Evolutionary conservation across 2,113 vertebrate species (phyloP), one percentile per base, ranked within the genome.

Genomic region (Microcebus ravelobensis): DNA sequence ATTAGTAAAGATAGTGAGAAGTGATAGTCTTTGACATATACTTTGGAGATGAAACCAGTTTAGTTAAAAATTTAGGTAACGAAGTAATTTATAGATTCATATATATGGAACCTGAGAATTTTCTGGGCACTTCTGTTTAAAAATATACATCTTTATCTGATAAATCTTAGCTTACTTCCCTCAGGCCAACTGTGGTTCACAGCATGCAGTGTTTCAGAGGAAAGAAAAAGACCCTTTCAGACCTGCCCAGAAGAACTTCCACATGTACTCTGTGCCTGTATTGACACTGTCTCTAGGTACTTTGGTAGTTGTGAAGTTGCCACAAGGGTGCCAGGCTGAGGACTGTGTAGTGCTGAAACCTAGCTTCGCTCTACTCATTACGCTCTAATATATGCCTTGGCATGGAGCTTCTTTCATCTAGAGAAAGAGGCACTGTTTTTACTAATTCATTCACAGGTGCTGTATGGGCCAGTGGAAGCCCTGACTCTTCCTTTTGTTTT

Each of bases 41-140:
- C 63, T 88, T 96, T 76, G 12, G 73, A 52, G 34, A 74, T 94
- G 63, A 92, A 55, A 15, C 83, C 71, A 55, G 92, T 91, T 94
- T 55, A 87, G 45, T 88, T 84, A 94, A 89, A 92, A 89, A 61
- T 74, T 55, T 85, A 94, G 11, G 18, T 85, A 68, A 52, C 6
- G 65, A 25, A 63, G 4, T 88, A 65, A 74, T 65, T 61, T 73
- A 31, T 57, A 93, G 15, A 20, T 71, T 25, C 14, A 23, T 13
- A n/a, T 90, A 20, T 73, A 25, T 87, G 9, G 59, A 81, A 90
- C 59, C 42, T 3, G 61, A 89, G 91, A 34, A 52, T 52, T 68
- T 80, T 61, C 63, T 87, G 55, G 34, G 23, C 59, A 57, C 11
- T 63, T 88, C 84, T 73, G 1, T 48, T 91, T 57, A 7, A n/a